phyloP scores from a whole-genome alignment of 2,113 vertebrate species.

The Tor tambroides region DNA sequence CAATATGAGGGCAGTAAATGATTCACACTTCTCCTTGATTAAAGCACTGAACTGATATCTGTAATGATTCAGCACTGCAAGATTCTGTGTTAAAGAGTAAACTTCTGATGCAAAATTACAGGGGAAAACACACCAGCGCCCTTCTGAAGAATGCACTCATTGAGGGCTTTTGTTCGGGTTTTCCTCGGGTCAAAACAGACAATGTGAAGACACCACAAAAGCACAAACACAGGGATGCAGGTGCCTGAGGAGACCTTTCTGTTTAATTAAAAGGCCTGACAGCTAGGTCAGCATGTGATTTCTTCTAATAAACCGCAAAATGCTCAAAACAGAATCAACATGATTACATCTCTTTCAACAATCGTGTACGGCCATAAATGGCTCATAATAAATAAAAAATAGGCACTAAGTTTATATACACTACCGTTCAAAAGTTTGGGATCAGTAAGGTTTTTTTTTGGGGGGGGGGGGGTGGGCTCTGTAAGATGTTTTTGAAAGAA shows the following conservation, averaged over 20 bases:
- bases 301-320: neutral
- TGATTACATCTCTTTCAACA: neutral
- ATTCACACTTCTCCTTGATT: neutral
- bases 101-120: slow-evolving; percentile 25
- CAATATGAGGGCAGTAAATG: neutral
- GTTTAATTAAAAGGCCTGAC: slow-evolving; percentile 25
- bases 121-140: neutral
- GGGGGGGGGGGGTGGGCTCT: too few relatives aligned
- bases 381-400: neutral
- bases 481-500: neutral
- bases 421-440: neutral
- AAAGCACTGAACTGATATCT: slow-evolving; percentile 31
- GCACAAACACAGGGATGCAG: slow-evolving; percentile 24
- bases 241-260: slow-evolving; percentile 5
- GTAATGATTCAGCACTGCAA: neutral
- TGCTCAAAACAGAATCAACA: neutral
- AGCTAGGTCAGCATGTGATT: neutral
- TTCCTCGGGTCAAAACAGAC: slow-evolving; percentile 34
- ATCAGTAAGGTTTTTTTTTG: neutral
- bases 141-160: slow-evolving; percentile 14
- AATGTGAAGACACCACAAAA: slow-evolving; percentile 4
- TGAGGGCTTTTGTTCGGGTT: slow-evolving; percentile 11
- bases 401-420: neutral
- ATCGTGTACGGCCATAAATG: neutral
- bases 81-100: slow-evolving; percentile 2